These are phyloP conservation scores for Thaleichthys pacificus DNA, from an alignment of 2,797 vertebrate species.

Conservation along the genomic window DNA sequence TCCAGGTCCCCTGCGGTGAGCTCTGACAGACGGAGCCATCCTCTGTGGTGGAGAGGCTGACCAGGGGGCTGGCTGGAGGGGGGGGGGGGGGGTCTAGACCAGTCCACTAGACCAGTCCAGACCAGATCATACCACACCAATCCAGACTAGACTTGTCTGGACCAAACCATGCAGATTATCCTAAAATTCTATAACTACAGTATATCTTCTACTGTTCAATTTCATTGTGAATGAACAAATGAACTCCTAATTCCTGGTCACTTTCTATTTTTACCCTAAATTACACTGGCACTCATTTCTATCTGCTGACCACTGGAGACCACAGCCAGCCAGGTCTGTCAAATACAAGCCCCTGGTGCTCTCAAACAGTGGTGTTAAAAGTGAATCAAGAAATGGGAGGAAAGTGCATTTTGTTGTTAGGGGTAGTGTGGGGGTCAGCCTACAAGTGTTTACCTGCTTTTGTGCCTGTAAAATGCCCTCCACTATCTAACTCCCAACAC, in stretches of 20 bases:
- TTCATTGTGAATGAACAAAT: too few relatives aligned
- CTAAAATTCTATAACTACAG: too few relatives aligned
- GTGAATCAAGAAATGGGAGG: slow-evolving; percentile 50
- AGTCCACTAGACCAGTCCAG: slow-evolving; percentile 14
- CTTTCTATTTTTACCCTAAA: too few relatives aligned
- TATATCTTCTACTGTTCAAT: too few relatives aligned
- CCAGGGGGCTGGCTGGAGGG: slow-evolving; percentile 57
- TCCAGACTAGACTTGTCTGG: background rate
- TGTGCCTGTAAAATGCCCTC: slow-evolving; percentile 47
- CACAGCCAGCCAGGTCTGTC: slow-evolving; percentile 38
- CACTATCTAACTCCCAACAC: slow-evolving; percentile 59
- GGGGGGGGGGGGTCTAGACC: slow-evolving; percentile 66
- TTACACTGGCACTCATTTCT: too few relatives aligned
- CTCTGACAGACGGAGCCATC: too few relatives aligned
- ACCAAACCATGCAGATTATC: background rate
- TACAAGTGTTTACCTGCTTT: slow-evolving; percentile 68
- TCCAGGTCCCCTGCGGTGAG: background rate
- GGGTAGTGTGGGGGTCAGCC: too few relatives aligned
- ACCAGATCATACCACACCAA: background rate
- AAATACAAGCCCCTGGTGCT: too few relatives aligned
- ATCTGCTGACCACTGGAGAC: too few relatives aligned
- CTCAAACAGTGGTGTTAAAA: slow-evolving; percentile 34
- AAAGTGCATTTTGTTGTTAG: too few relatives aligned
- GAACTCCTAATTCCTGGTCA: too few relatives aligned
- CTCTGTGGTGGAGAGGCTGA: slow-evolving; percentile 24